These are phyloP conservation scores for Aromia moschata DNA, from an alignment of 2,888 invertebrate species.

Conservation along the genomic window DNA sequence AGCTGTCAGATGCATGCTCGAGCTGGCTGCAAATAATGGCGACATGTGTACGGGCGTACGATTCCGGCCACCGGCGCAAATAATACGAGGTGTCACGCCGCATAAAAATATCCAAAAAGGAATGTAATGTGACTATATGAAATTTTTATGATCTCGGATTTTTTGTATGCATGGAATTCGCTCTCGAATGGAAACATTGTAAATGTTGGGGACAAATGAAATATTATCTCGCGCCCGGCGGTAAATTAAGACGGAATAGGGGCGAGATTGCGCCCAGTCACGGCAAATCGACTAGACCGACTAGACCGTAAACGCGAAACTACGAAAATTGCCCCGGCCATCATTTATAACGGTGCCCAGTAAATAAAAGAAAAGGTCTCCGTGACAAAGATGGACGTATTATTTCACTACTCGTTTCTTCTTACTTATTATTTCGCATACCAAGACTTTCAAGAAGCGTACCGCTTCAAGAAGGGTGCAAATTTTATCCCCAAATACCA, in stretches of 20 bases:
- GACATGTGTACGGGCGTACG: slow-evolving; percentile 60
- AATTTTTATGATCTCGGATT: slow-evolving; percentile 59
- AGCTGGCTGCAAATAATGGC: slow-evolving; percentile 63
- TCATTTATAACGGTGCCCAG: neutral
- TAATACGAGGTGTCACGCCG: slow-evolving; percentile 62
- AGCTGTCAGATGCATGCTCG: slow-evolving; percentile 62
- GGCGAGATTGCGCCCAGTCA: slow-evolving; percentile 1
- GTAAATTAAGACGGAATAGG: slow-evolving; percentile 22
- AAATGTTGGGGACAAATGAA: slow-evolving; percentile 23
- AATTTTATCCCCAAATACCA: too few relatives aligned
- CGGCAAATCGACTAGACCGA: slow-evolving; percentile 12
- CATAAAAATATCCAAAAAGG: slow-evolving; percentile 59
- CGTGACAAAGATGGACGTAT: too few relatives aligned
- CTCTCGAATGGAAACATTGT: slow-evolving; percentile 41
- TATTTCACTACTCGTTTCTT: too few relatives aligned
- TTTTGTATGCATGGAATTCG: slow-evolving; percentile 50
- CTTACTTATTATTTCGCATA: too few relatives aligned
- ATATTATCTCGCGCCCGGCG: slow-evolving; percentile 17
- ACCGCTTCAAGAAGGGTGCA: too few relatives aligned
- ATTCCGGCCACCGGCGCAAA: slow-evolving; percentile 55
- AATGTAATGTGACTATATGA: slow-evolving; percentile 60
- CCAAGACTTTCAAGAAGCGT: too few relatives aligned
- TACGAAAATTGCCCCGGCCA: neutral
- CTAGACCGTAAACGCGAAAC: slow-evolving; percentile 1
- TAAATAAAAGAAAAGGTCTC: neutral